A percentile compares a stretch with the other conserved stretches of the same genome.
Conservation (phyloP, 1,140 invertebrate species). For the Saxidomus purpurata region DNA sequence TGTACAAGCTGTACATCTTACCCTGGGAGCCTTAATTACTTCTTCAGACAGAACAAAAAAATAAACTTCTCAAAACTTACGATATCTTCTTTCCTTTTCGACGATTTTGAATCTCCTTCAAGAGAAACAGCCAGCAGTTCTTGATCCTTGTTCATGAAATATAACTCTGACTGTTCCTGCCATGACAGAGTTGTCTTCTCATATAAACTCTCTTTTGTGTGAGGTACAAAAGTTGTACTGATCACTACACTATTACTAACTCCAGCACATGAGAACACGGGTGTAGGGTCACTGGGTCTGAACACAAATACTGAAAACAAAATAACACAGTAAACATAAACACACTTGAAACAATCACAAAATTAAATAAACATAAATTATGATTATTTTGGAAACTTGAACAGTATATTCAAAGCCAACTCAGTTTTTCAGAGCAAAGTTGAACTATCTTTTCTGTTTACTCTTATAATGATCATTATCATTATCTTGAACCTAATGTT, state of each 20-base stretch:
- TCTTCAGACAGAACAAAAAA: no score
- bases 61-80: no score
- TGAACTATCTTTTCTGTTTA: no score
- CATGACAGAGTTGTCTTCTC: conserved; percentile 57
- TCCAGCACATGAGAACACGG: conserved; percentile 12
- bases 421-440: no score
- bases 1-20: no score
- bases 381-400: no score
- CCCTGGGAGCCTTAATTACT: no score
- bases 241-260: background rate
- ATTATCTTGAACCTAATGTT: no score
- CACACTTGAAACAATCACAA: background rate
- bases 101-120: background rate
- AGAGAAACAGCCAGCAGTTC: conserved; percentile 52
- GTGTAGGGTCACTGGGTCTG: conserved; percentile 34
- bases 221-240: conserved; percentile 52
- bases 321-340: background rate
- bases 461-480: no score
- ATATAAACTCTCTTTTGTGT: conserved; percentile 50
- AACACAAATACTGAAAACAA: conserved; percentile 62
- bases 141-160: conserved; percentile 58
- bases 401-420: no score
- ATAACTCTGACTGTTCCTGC: conserved; percentile 61
- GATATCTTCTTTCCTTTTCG: conserved; percentile 31
- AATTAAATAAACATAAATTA: background rate